Evolutionary conservation across 2,113 vertebrate genomes (phyloP), one percentile per base, ranked within the genome.

Genomic region (Hippocampus comes): DNA sequence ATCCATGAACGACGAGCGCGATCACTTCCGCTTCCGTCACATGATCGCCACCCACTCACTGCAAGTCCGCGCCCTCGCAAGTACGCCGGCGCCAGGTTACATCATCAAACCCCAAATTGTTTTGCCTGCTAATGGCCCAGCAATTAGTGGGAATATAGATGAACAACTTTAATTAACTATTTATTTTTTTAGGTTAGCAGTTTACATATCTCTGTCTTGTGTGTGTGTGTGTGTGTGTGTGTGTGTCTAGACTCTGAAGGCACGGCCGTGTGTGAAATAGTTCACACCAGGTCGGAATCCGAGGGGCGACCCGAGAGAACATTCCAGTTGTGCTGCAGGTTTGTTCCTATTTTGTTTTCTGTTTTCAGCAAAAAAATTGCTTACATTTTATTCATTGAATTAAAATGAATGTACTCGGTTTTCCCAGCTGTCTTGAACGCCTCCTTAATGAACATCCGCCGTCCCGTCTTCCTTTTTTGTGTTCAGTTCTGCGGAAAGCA

Each of bases 291-390:
- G 77, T 99, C 97, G 0, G 97, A 99, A 81, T 96, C 95, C 4
- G 97, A 98, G 88, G 97, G 97, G 51, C 92, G 97, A 85, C 97
- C 97, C 0, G 97, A 99, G 86, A 94, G 94, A 76, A 93, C 89
- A 0, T 99, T 99, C 81, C 97, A 99, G 71, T 89, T 99, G 71
- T 99, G 97, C 90, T 98, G 95, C 92, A 96, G 95, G 97, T 98
- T 65, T 1, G 43, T 15, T 42, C 2, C 34, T 38, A 6, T 38
- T 34, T 38, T 38, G 5, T 1, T 38, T 38, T 38, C 34, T 38
- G 34, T 38, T 38, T 6, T 38, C 34, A 38, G 34, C 34, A 38
- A 38, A 5, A 30, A 38, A 38, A 38, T 6, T 38, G 34, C 34
- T 38, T 38, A 5, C 5, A 38, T 38, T 38, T 34, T 5, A 46